Evolutionary conservation across 2,797 vertebrate genomes (phyloP).

Genomic region (Chaetodon trifasciatus): DNA sequence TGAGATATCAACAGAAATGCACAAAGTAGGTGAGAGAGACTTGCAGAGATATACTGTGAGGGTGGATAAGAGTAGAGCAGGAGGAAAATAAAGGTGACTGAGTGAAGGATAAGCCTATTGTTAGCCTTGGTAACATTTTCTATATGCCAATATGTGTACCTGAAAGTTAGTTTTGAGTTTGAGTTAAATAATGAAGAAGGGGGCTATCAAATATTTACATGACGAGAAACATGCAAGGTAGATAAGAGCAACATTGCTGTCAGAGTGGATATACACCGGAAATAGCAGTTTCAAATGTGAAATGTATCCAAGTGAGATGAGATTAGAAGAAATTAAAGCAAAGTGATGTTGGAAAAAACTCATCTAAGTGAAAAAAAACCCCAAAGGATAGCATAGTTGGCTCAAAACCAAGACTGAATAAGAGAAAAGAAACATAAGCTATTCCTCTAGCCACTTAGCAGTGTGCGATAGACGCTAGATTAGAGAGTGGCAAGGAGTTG

Average conservation of each 20-base stretch:
- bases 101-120: too few relatives aligned
- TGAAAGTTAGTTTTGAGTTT: neutral
- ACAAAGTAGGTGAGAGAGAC: too few relatives aligned
- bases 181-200: conserved; percentile 10
- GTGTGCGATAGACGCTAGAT: conserved; percentile 62
- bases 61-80: too few relatives aligned
- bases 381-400: neutral
- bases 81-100: too few relatives aligned
- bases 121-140: neutral
- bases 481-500: conserved; percentile 66
- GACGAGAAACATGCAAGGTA: conserved; percentile 13
- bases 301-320: conserved; percentile 17
- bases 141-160: neutral
- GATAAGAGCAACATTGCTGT: conserved; percentile 11
- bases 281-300: neutral
- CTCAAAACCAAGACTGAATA: conserved; percentile 27
- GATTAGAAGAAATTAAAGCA: conserved; percentile 17
- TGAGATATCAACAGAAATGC: too few relatives aligned
- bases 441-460: conserved; percentile 58
- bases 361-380: neutral
- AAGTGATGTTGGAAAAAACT: conserved; percentile 22
- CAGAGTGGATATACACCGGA: neutral
- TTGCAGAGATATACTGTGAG: too few relatives aligned
- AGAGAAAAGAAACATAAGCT: conserved; percentile 43
- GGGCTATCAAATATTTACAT: conserved; percentile 10